Conservation (phyloP, 2,888 invertebrate genomes). For the Phyllotreta striolata region DNA sequence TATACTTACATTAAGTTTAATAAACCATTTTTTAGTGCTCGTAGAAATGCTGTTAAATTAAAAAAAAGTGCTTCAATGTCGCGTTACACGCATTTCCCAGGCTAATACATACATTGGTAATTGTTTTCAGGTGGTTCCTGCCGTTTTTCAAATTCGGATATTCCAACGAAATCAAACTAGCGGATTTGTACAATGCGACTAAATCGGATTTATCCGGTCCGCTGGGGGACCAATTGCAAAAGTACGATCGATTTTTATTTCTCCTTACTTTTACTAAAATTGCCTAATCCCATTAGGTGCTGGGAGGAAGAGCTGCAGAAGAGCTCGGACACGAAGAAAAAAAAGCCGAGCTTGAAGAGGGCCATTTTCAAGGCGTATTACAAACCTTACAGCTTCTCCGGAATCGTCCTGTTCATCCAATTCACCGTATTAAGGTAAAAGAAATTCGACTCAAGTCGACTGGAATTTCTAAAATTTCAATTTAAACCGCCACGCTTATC, state of each 20-base stretch:
- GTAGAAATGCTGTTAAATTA: too few species aligned
- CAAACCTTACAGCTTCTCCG: conserved; percentile 67
- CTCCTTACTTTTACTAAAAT: neutral
- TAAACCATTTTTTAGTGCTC: too few species aligned
- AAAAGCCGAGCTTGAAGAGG: conserved; percentile 67
- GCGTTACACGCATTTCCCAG: neutral
- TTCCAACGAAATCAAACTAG: conserved; percentile 68
- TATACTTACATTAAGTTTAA: too few species aligned
- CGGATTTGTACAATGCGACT: conserved; percentile 72
- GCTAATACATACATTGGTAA: neutral
- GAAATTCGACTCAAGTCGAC: conserved; percentile 29
- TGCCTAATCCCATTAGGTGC: conserved; percentile 20
- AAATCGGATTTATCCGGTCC: conserved; percentile 69
- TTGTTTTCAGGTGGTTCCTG: conserved; percentile 70
- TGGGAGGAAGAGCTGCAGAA: conserved; percentile 24
- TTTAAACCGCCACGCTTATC: neutral
- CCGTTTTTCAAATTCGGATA: conserved; percentile 71
- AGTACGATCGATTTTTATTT: conserved; percentile 53
- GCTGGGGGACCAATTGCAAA: conserved; percentile 72
- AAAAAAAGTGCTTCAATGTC: neutral
- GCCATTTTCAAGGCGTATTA: conserved; percentile 70
- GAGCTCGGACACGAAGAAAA: conserved; percentile 19
- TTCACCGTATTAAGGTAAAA: conserved; percentile 68
- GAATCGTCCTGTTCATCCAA: conserved; percentile 66
- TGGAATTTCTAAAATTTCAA: neutral